Evolutionary conservation across 2,797 vertebrate genomes (phyloP).

Genomic region (Fundulus diaphanus): DNA sequence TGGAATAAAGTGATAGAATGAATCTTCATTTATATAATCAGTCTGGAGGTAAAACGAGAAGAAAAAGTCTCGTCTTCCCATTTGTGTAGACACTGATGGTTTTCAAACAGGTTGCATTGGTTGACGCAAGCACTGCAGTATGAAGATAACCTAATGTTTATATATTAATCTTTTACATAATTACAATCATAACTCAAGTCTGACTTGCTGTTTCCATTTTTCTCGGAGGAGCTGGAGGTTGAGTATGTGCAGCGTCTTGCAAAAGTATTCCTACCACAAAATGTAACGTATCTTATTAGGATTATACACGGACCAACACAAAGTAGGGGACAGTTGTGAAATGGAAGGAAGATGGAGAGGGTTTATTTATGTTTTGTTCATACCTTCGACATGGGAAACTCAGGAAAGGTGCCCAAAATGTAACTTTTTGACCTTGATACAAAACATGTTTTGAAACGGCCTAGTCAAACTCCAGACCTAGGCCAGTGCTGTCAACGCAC

Average conservation of each 20-base stretch:
- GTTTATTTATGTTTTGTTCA: no score
- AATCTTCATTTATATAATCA: conserved; percentile 62
- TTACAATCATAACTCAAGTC: no score
- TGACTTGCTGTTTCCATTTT: no score
- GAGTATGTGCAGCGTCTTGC: not conserved
- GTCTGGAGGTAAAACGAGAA: conserved; percentile 51
- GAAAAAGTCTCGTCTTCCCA: conserved; percentile 22
- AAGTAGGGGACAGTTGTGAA: no score
- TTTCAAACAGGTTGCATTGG: conserved; percentile 14
- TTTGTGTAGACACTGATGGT: conserved; percentile 10
- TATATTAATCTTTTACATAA: conserved; percentile 3
- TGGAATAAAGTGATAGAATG: conserved; percentile 38
- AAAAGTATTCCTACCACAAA: not conserved
- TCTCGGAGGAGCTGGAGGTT: no score
- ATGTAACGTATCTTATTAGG: not conserved
- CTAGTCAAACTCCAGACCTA: no score
- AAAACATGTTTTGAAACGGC: no score
- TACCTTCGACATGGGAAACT: no score
- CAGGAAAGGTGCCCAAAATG: no score
- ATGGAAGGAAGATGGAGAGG: no score
- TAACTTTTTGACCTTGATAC: no score
- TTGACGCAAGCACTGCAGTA: conserved; percentile 23
- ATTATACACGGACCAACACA: not conserved
- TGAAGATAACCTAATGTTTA: conserved; percentile 31
- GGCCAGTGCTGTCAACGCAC: not conserved